Evolutionary conservation across 2,797 vertebrate species (phyloP), one percentile per base, ranked within the genome.

Genomic region (Babyrousa celebensis): DNA sequence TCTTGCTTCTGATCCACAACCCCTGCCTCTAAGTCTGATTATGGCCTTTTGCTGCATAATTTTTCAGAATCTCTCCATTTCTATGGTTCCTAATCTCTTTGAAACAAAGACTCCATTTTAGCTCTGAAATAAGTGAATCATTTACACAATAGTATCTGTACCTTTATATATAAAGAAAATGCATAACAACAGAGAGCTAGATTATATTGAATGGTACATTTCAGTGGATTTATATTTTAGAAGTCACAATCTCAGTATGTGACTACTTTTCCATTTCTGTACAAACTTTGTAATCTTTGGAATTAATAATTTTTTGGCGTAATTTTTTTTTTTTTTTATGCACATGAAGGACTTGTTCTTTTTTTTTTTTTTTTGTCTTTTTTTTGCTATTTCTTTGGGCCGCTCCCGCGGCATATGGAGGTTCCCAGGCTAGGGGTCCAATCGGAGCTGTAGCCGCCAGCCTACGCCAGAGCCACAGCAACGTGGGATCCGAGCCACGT

Each of bases 61-160:
- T 72, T 89, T 95, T 93, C 15, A 70, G 67, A 86, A 43, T 40
- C 54, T 96, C 58, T 32, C 52, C 17, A 18, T 56, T 85, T 71
- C 20, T 91, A 0, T 89, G 68, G 18, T 83, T 77, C 70, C 62
- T 94, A 63, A 80, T 12, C 12, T 65, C 84, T 92, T 82, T 43
- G 14, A 83, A 70, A 54, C 80, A 90, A 52, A 70, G 17, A 89
- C n/a, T 93, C n/a, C 21, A 85, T 82, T 96, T 90, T 93, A 54
- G 60, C 29, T 11, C n/a, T 94, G 79, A 89, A 82, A 48, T 94
- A 82, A 91, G 15, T 79, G 40, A 56, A 65, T 85, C 21, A 17
- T 86, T 83, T 93, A 56, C 25, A 56, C 25, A 85, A 12, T 43
- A 54, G 29, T 82, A 56, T 36, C 48, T 80, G 8, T 91, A 58